Base-by-base conservation (phyloP, 2,797 vertebrate genomes). In the Coilia nasus region DNA sequence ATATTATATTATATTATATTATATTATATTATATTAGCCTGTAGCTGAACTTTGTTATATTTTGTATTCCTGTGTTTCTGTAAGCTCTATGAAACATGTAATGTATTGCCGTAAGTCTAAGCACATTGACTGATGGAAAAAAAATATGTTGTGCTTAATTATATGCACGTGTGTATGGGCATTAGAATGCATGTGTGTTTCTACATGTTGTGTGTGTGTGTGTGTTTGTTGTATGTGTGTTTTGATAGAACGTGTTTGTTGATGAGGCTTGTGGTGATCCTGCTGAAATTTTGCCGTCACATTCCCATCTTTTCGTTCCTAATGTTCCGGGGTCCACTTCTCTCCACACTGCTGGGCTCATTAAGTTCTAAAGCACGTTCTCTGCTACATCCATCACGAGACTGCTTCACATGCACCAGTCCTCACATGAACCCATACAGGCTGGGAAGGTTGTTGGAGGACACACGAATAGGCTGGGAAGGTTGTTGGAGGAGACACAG, bases 31-130 rank as follows among this genome's bases (percentile, higher is more conserved):
- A 78, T 21, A 21, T 44, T 78, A 44, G 31, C 31, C 17, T 78
- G 71, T 78, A 78, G 71, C 71, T 41, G 7, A 78, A 41, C 17
- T 78, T 78, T 41, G 71, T 78, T 78, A 78, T 6, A 78, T 78
- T 78, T 78, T 78, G 71, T 78, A 78, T 78, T 44, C 71, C 35
- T 44, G 71, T 78, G 71, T 78, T 78, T 78, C 71, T 78, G 71
- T 78, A 78, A 78, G 35, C 19, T 78, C 31, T 78, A 78, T 78
- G 71, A 78, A 78, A 78, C 71, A 78, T 17, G 71, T 78, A 78
- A 78, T 41, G 17, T 78, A 78, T 78, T 10, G 35, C 21, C 15
- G 17, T 78, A 78, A 78, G 71, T 78, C 71, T 78, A 41, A 19
- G 71, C 71, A 78, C 71, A 41, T 78, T 44, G 71, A 78, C 71